A percentile compares a stretch with the other conserved stretches of the same genome.
These are phyloP conservation scores for Euzetes globulus DNA, from an alignment of 2,888 invertebrate species.

Conservation along the genomic window DNA sequence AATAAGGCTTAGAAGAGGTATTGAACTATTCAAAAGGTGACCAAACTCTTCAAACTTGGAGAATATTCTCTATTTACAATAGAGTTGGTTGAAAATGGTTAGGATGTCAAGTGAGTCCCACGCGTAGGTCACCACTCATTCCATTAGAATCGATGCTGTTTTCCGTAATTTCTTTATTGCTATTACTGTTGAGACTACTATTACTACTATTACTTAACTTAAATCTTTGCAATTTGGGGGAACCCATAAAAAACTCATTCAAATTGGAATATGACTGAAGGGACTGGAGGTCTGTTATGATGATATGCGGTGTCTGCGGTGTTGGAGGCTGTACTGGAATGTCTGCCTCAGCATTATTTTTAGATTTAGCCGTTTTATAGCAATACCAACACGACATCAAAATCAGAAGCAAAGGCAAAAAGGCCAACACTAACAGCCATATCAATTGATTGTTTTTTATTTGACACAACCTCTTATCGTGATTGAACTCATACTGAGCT, in stretches of 20 bases:
- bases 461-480: background rate
- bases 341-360: background rate
- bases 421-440: conserved; percentile 15
- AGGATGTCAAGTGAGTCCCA: too few species aligned
- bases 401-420: background rate
- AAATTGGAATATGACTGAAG: background rate
- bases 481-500: background rate
- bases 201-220: background rate
- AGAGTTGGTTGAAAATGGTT: too few species aligned
- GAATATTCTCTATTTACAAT: too few species aligned
- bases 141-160: background rate
- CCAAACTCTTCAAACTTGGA: too few species aligned
- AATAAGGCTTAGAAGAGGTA: too few species aligned
- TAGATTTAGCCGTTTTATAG: background rate
- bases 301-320: background rate
- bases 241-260: background rate
- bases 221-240: conserved; percentile 8
- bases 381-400: conserved; percentile 20
- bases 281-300: conserved; percentile 9
- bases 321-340: background rate
- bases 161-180: background rate
- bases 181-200: background rate
- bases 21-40: too few species aligned
- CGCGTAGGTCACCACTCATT: background rate
- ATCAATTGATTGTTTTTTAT: background rate